Evolutionary conservation across 2,797 vertebrate genomes (phyloP).

Genomic region (Poeciliopsis paucimaculata): DNA sequence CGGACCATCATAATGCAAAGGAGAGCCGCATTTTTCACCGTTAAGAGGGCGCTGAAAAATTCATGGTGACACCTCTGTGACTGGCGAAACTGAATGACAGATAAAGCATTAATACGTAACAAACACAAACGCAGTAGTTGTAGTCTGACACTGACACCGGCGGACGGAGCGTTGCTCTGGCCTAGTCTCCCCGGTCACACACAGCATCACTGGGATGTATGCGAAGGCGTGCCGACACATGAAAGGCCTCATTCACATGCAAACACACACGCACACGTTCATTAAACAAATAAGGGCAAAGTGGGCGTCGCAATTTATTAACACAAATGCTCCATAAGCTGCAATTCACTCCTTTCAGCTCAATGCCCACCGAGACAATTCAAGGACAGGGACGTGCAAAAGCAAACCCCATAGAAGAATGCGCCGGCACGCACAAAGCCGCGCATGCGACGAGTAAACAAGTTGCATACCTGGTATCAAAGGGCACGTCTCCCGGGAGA

Average conservation of each 20-base stretch:
- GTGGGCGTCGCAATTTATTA: slow-evolving; percentile 30
- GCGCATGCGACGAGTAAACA: slow-evolving; percentile 46
- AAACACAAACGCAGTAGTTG: slow-evolving; percentile 62
- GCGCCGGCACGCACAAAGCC: slow-evolving; percentile 18
- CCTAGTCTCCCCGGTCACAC: slow-evolving; percentile 36
- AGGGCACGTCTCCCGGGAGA: slow-evolving; percentile 89
- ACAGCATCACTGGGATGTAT: slow-evolving; percentile 27
- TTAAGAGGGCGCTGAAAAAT: slow-evolving; percentile 63
- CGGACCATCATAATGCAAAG: slow-evolving; percentile 48
- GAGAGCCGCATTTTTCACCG: slow-evolving; percentile 50
- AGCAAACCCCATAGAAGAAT: slow-evolving; percentile 30
- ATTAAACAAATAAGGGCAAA: slow-evolving; percentile 46
- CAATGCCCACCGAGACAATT: slow-evolving; percentile 7
- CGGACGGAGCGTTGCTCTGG: slow-evolving; percentile 34
- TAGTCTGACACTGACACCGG: slow-evolving; percentile 48
- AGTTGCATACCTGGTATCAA: slow-evolving; percentile 89
- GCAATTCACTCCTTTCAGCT: slow-evolving; percentile 17
- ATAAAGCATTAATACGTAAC: slow-evolving; percentile 69
- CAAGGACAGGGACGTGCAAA: slow-evolving; percentile 37
- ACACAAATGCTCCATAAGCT: slow-evolving; percentile 30
- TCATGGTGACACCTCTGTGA: slow-evolving; percentile 66
- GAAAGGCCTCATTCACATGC: slow-evolving; percentile 33
- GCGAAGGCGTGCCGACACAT: slow-evolving; percentile 30
- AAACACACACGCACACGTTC: slow-evolving; percentile 26
- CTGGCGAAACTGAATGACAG: slow-evolving; percentile 62